These are phyloP conservation scores for Melanophora roralis DNA, from an alignment of 2,888 invertebrate species.

Conservation along the genomic window DNA sequence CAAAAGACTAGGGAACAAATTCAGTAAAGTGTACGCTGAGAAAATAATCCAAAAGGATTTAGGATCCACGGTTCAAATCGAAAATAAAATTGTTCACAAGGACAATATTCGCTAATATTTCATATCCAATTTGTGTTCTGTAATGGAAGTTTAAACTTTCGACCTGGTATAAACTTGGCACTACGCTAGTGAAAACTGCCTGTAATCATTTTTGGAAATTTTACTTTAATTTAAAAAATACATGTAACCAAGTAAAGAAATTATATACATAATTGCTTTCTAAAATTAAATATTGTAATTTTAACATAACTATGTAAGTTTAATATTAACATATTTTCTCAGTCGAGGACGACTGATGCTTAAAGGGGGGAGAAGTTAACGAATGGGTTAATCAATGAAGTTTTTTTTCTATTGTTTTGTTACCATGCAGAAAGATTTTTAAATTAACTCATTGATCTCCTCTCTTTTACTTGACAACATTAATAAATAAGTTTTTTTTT, in stretches of 20 bases:
- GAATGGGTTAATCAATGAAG: neutral
- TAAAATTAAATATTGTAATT: neutral
- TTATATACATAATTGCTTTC: neutral
- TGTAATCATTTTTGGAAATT: neutral
- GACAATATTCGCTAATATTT: neutral
- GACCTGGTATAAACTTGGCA: neutral
- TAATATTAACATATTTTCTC: neutral
- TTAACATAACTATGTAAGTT: neutral
- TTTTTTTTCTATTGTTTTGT: too few species aligned
- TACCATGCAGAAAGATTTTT: too few species aligned
- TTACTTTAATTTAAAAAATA: neutral
- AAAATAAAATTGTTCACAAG: neutral
- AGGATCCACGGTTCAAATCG: neutral
- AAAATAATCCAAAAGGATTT: neutral
- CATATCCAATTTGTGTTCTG: neutral
- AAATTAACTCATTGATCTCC: too few species aligned
- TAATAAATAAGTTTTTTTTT: too few species aligned
- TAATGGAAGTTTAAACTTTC: neutral
- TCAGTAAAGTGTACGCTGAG: slow-evolving; percentile 7
- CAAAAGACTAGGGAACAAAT: slow-evolving; percentile 17
- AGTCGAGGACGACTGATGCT: neutral
- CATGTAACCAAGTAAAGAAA: neutral
- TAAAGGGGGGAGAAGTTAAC: neutral
- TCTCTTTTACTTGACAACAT: too few species aligned
- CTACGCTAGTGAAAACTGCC: neutral